Evolutionary conservation across 2,888 invertebrate genomes (phyloP), one percentile per base, ranked within the genome.

Genomic region (Patella pellucida): DNA sequence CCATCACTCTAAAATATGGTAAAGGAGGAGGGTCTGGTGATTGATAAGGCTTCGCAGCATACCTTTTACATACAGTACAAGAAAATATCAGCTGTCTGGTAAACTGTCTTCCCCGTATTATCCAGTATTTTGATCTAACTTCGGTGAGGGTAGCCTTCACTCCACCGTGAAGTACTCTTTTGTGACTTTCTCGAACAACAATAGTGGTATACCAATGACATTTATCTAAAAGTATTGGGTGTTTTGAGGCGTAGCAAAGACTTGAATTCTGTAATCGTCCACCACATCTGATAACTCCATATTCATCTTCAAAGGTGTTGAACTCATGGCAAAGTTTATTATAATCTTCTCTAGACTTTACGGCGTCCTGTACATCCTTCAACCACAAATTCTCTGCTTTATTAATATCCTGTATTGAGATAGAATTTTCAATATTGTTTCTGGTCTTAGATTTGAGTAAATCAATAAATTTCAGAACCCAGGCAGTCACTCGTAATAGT

Each of bases 111-210:
- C 62, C 62, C 11, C 62, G 62, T 19, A 62, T 62, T 12, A 62
- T 62, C 62, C 62, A 23, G 23, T 62, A 62, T 62, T 62, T 62
- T 23, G 62, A 62, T 62, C 62, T 23, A 19, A 62, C 23, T 62
- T 62, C 62, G 3, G 62, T 62, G 12, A 23, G 62, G 62, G 62
- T 62, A 62, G 19, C 19, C 19, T 62, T 62, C 19, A 62, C 62
- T 16, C 62, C 62, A 62, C 62, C 62, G 14, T 62, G 62, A 15
- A 23, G 62, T 19, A 62, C 19, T 62, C 62, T 23, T 14, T 23
- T 62, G 62, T 62, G 62, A 15, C 62, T 23, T 23, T 19, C 19
- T 62, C 62, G 62, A 15, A 23, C 23, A 62, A 62, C 23, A 62
- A 62, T 23, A 23, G 62, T 62, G 19, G 62, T 62, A 15, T 23